These are phyloP conservation scores for Macrophya alboannulata DNA, from an alignment of 2,888 invertebrate species.

Conservation along the genomic window DNA sequence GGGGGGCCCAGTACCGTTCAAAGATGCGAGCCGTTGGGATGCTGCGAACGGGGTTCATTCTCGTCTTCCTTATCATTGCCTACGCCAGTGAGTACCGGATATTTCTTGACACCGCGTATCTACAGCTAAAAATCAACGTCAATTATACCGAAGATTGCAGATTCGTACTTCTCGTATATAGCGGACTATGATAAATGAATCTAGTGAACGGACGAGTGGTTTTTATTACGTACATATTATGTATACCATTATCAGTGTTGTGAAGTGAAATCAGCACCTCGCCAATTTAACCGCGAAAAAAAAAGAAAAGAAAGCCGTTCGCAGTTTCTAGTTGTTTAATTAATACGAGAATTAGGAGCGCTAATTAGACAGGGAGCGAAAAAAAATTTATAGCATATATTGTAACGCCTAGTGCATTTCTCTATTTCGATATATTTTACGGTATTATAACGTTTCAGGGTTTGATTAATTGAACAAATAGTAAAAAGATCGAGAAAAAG, in stretches of 20 bases:
- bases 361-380: not conserved
- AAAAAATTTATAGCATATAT: not conserved
- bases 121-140: not conserved
- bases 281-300: not conserved
- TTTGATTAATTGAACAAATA: not conserved
- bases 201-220: conserved; percentile 28
- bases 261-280: conserved; percentile 27
- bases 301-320: not conserved
- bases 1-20: conserved; percentile 78
- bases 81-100: conserved; percentile 73
- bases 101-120: conserved; percentile 37
- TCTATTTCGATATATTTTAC: not conserved
- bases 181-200: not conserved
- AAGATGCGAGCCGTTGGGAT: conserved; percentile 77
- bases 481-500: not conserved
- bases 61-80: conserved; percentile 70
- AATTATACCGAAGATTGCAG: not conserved
- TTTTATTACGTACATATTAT: not conserved
- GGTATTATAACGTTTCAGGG: not conserved
- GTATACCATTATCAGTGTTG: conserved; percentile 8
- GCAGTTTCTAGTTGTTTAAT: not conserved
- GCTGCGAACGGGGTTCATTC: conserved; percentile 74
- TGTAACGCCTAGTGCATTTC: not conserved
- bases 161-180: not conserved
- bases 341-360: not conserved